These are phyloP conservation scores for Balaenoptera acutorostrata DNA, from an alignment of 2,113 vertebrate genomes.

Conservation along the genomic window DNA sequence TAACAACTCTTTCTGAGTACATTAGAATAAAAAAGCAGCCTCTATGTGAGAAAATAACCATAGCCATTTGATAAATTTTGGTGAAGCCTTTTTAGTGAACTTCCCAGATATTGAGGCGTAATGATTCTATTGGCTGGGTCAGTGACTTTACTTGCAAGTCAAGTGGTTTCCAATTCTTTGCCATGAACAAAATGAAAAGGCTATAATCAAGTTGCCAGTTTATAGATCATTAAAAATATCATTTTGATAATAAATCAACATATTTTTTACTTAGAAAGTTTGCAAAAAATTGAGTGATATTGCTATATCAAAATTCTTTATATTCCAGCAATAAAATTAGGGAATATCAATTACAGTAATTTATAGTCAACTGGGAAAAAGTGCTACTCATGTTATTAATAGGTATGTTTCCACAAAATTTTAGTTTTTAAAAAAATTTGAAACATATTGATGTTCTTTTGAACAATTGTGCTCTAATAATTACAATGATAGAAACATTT, in stretches of 20 bases:
- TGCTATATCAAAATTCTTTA: neutral
- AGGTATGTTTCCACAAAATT: neutral
- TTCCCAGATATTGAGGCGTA: neutral
- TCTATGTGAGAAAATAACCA: neutral
- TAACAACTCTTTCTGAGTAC: neutral
- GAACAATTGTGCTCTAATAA: neutral
- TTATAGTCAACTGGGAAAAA: neutral
- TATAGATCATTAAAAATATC: neutral
- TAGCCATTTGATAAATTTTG: neutral
- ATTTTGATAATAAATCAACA: neutral
- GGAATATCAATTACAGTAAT: neutral
- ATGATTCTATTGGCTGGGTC: neutral
- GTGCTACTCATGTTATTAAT: neutral
- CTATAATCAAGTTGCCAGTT: neutral
- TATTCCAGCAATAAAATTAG: neutral
- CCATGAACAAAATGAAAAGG: neutral
- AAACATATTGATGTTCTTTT: neutral
- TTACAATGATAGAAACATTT: neutral
- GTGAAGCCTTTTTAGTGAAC: neutral
- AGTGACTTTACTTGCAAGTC: neutral
- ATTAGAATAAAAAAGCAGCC: neutral
- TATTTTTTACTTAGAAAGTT: neutral
- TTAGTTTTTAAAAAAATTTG: neutral
- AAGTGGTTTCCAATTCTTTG: neutral
- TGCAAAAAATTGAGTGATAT: neutral